Percentiles rank a stretch among this genome's conserved stretches.
Evolutionary conservation across 2,113 vertebrate species (phyloP).

Genomic region (Crocuta crocuta): DNA sequence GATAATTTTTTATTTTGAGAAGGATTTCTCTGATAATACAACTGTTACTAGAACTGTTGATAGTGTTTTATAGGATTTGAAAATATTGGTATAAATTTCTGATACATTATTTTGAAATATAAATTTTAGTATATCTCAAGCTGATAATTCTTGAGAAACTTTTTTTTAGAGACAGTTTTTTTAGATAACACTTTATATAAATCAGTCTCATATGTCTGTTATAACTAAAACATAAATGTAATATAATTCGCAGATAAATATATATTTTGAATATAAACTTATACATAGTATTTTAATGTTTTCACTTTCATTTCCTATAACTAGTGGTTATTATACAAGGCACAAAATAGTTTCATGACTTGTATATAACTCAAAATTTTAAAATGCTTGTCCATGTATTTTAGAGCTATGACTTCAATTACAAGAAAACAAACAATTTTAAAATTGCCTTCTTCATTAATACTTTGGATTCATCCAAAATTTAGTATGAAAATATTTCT

Average conservation of each 20-base stretch:
- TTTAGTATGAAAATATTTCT: not conserved
- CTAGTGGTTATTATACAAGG: not conserved
- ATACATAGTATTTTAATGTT: not conserved
- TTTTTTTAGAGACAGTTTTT: not conserved
- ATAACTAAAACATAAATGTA: not conserved
- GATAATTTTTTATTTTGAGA: not conserved
- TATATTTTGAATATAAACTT: not conserved
- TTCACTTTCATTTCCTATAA: not conserved
- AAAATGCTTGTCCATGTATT: not conserved
- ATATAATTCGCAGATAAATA: not conserved
- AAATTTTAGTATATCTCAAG: not conserved
- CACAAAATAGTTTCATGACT: not conserved
- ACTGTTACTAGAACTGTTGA: not conserved
- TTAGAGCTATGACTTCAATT: not conserved
- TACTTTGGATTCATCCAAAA: not conserved
- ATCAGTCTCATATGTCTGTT: not conserved
- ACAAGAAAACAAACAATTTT: not conserved
- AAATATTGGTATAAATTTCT: not conserved
- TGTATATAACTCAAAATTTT: constrained; percentile 14
- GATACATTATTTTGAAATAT: constrained; percentile 20
- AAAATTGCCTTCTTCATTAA: not conserved
- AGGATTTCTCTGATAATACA: not conserved
- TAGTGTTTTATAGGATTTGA: not conserved
- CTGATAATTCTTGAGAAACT: constrained; percentile 2
- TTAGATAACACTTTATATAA: not conserved